Base-by-base conservation (phyloP, 1,140 invertebrate genomes). In the Trachymyrmex septentrionalis region DNA sequence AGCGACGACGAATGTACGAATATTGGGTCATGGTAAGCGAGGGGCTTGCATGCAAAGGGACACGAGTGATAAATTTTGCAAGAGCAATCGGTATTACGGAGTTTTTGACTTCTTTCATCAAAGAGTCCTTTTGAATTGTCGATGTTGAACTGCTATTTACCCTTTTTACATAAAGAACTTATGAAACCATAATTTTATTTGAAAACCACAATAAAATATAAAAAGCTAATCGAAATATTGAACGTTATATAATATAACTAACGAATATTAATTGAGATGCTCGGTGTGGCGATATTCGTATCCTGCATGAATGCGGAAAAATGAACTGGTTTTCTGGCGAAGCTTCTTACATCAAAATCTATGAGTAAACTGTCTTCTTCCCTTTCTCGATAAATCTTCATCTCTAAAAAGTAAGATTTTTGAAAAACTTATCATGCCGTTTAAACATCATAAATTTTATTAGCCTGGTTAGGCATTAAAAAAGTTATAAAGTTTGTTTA, bases 21-120 rank as follows among this genome's bases (percentile, higher is more conserved):
- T 84, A 84, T 84, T 61, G 69, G 80, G 69, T 73, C 80, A 61
- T 61, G 27, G 53, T 82, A 82, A 82, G 71, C 69, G 69, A 61
- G 55, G 55, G n/a, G 12, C 24, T 59, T 4, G 80, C 80, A 82
- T 73, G 78, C 55, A 34, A 75, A 75, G 44, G n/a, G 24, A 73
- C 14, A 24, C 19, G 38, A 63, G 27, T 84, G 57, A 61, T 67
- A 34, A 73, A 44, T 61, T 34, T 19, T 61, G 80, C 38, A 72
- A 14, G 34, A 38, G 3, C 34, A 71, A 44, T 82, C 7, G 34
- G 9, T 14, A 80, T 21, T 21, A 24, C 16, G 44, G 6, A 7
- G 16, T 3, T 10, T 24, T 27, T 14, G 30, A 38, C 16, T 82
- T 38, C 12, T 55, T 34, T 53, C 30, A 24, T 34, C 38, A 38